A percentile compares a stretch with the other conserved stretches of the same genome.
These are phyloP conservation scores for Dendropsophus ebraccatus DNA, from an alignment of 2,113 vertebrate genomes.

Conservation along the genomic window DNA sequence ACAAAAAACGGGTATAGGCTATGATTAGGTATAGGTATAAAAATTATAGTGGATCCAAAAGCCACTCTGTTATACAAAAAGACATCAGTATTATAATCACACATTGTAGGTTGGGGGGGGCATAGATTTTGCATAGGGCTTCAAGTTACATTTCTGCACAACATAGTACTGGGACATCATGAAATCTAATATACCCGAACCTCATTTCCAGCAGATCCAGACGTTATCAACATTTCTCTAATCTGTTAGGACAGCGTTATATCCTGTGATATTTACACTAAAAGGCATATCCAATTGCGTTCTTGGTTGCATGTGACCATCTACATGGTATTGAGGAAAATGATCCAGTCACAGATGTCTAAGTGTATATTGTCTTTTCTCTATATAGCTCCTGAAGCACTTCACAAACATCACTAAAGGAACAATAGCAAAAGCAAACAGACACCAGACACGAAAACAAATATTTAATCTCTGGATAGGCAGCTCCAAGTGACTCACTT, in stretches of 20 bases:
- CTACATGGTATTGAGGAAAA: neutral
- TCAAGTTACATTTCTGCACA: neutral
- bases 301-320: neutral
- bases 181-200: neutral
- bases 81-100: no score
- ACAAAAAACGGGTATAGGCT: no score
- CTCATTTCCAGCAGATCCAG: neutral
- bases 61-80: no score
- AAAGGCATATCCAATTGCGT: neutral
- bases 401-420: neutral
- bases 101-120: no score
- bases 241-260: no score
- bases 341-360: neutral
- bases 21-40: no score
- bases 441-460: neutral
- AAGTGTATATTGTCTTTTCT: neutral
- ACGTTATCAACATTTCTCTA: neutral
- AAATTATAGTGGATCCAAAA: no score
- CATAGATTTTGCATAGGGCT: no score
- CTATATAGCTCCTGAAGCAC: neutral
- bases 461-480: constrained; percentile 1
- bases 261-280: no score
- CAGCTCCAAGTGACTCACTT: neutral
- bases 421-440: constrained; percentile 1
- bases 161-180: neutral